These are phyloP conservation scores for Melipona bicolor DNA, from an alignment of 2,888 invertebrate species.

Conservation along the genomic window DNA sequence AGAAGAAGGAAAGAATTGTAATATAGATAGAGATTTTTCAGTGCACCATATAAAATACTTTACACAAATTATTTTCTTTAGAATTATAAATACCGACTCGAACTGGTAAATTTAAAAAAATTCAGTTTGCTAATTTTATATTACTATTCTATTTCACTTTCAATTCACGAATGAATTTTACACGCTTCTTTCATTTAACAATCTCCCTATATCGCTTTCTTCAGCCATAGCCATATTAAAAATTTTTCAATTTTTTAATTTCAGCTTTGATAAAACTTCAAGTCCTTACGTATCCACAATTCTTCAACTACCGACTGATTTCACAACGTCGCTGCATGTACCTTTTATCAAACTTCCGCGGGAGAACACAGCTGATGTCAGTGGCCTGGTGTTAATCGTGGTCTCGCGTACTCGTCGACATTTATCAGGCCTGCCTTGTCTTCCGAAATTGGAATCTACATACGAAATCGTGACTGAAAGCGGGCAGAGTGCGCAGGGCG, in stretches of 20 bases:
- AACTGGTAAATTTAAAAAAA: too few species aligned
- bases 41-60: too few species aligned
- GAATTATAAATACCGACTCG: too few species aligned
- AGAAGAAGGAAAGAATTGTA: too few species aligned
- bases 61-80: too few species aligned
- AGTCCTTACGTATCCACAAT: not conserved
- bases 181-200: not conserved
- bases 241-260: not conserved
- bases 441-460: constrained; percentile 36
- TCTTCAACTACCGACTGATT: not conserved
- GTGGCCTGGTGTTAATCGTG: constrained; percentile 9
- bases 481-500: not conserved
- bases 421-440: constrained; percentile 54
- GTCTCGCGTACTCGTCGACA: constrained; percentile 48
- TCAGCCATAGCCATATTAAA: not conserved
- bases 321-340: not conserved
- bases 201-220: not conserved
- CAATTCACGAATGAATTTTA: too few species aligned
- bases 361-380: constrained; percentile 30
- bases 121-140: too few species aligned
- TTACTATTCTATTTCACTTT: too few species aligned
- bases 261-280: not conserved
- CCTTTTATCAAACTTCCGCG: not conserved
- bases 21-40: too few species aligned
- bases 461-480: constrained; percentile 12